Conservation (phyloP, 2,888 invertebrate genomes). For the Eurytoma californica region DNA sequence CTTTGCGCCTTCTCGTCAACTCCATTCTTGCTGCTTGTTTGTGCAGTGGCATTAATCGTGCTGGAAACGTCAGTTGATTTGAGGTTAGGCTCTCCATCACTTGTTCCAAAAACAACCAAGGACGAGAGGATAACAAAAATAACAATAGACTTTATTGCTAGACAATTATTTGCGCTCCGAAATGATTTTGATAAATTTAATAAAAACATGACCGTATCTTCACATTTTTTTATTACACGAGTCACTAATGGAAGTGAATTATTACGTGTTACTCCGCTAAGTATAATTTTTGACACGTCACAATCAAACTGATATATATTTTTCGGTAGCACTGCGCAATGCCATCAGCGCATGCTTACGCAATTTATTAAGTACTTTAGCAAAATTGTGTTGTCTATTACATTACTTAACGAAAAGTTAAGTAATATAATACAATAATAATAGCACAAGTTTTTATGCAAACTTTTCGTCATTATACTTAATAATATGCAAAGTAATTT, state of each 20-base stretch:
- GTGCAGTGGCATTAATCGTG: conserved; percentile 12
- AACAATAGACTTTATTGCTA: conserved; percentile 17
- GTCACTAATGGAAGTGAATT: neutral
- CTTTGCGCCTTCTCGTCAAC: conserved; percentile 16
- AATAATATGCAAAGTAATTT: too few relatives aligned
- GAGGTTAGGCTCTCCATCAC: conserved; percentile 50
- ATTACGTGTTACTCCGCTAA: conserved; percentile 25
- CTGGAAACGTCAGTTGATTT: neutral
- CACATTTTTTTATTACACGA: conserved; percentile 33
- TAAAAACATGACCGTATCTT: conserved; percentile 50
- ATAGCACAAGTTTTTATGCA: too few relatives aligned
- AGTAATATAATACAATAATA: too few relatives aligned
- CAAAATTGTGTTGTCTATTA: too few relatives aligned
- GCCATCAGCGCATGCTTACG: too few relatives aligned
- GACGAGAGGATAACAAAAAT: conserved; percentile 19
- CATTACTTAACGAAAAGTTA: too few relatives aligned
- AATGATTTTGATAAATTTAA: conserved; percentile 19
- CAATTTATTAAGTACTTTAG: too few relatives aligned
- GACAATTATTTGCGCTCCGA: neutral
- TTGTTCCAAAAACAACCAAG: conserved; percentile 28
- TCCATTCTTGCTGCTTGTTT: conserved; percentile 23
- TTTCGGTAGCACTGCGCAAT: too few relatives aligned
- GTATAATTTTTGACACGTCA: conserved; percentile 29
- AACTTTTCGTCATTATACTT: too few relatives aligned
- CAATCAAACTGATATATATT: neutral